Conservation (phyloP, 2,888 invertebrate genomes). For the Drosophila gaucha region DNA sequence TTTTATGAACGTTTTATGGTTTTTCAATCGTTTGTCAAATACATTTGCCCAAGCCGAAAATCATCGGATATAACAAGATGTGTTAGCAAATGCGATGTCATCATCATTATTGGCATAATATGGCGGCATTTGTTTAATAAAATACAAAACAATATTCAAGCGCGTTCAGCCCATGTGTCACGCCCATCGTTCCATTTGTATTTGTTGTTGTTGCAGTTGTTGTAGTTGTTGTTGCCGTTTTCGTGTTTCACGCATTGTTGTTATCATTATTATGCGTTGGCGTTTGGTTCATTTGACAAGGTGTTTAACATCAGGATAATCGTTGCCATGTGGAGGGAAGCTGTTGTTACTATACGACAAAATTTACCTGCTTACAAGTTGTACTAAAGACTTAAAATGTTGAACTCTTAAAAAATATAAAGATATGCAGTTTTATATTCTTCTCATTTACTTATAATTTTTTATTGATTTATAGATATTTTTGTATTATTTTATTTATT, state of each 20-base stretch:
- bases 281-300: conserved; percentile 24
- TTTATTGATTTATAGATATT: conserved; percentile 51
- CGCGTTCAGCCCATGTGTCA: conserved; percentile 49
- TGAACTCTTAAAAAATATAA: conserved; percentile 60
- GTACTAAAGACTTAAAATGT: conserved; percentile 64
- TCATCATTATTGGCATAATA: conserved; percentile 82
- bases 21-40: conserved; percentile 81
- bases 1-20: conserved; percentile 31
- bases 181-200: conserved; percentile 46
- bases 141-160: conserved; percentile 51
- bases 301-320: conserved; percentile 12
- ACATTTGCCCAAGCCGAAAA: conserved; percentile 84
- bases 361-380: conserved; percentile 72
- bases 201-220: conserved; percentile 23
- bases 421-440: conserved; percentile 71
- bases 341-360: conserved; percentile 71
- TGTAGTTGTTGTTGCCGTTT: conserved; percentile 28
- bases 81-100: conserved; percentile 84
- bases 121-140: conserved; percentile 65
- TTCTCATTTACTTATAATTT: conserved; percentile 17
- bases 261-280: conserved; percentile 35
- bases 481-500: not conserved
- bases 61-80: conserved; percentile 84
- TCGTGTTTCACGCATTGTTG: conserved; percentile 28
- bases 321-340: conserved; percentile 75